phyloP scores from a whole-genome alignment of 2,888 invertebrate genomes.

The Watsonalla binaria region DNA sequence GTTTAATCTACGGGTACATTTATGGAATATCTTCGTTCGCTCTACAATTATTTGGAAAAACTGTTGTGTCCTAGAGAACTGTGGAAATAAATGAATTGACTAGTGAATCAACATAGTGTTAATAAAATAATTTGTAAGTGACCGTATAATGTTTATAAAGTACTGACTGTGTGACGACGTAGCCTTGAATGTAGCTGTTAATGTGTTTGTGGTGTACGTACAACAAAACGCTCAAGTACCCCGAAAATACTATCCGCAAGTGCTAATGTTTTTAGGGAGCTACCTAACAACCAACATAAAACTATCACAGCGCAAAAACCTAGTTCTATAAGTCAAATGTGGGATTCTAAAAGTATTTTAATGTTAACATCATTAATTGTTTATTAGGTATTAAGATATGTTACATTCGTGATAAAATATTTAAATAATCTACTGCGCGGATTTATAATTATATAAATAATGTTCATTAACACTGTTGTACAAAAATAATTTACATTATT shows the following conservation, averaged over 20 bases:
- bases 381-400: conserved; percentile 60
- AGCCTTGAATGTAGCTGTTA: conserved; percentile 40
- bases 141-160: conserved; percentile 27
- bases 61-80: conserved; percentile 13
- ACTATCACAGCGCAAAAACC: conserved; percentile 24
- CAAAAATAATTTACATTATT: conserved; percentile 21
- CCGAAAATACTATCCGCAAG: conserved; percentile 25
- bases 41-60: conserved; percentile 23
- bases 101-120: conserved; percentile 13
- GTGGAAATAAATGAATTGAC: conserved; percentile 15
- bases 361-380: conserved; percentile 60
- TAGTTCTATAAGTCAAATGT: conserved; percentile 45
- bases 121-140: conserved; percentile 34
- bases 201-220: conserved; percentile 37
- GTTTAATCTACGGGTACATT: conserved; percentile 16
- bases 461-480: conserved; percentile 39
- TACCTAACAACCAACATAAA: conserved; percentile 12
- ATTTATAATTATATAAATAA: conserved; percentile 37
- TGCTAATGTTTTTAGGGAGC: conserved; percentile 22
- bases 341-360: conserved; percentile 63
- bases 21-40: conserved; percentile 36
- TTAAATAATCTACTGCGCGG: conserved; percentile 46
- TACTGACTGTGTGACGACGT: conserved; percentile 40
- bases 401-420: conserved; percentile 67
- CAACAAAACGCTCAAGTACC: conserved; percentile 35